Conservation (phyloP, 2,113 vertebrate genomes). For the Epinephelus cyanopodus region DNA sequence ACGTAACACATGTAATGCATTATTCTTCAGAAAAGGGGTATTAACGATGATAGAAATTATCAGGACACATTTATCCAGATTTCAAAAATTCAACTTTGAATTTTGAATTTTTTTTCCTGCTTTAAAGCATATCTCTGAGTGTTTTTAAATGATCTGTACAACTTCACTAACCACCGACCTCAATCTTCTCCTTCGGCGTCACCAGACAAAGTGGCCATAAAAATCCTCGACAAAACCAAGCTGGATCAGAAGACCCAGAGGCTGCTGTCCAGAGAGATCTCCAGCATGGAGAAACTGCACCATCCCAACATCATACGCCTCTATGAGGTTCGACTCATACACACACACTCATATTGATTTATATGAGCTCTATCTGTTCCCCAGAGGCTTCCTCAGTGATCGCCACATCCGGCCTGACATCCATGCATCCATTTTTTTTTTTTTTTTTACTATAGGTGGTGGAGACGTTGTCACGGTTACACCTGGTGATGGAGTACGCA, state of each 20-base stretch:
- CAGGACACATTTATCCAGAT: too few species aligned
- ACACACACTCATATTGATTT: neutral
- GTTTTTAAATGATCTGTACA: neutral
- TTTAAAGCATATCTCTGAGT: neutral
- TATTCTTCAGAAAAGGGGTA: neutral
- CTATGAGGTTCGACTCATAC: slow-evolving; percentile 86
- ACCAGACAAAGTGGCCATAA: slow-evolving; percentile 98
- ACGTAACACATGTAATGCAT: neutral
- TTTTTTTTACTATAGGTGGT: slow-evolving; percentile 84
- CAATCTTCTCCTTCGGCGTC: slow-evolving; percentile 1
- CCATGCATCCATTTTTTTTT: neutral
- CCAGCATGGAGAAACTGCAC: slow-evolving; percentile 97
- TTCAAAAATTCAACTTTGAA: neutral
- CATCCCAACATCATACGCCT: slow-evolving; percentile 97
- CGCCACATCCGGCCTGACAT: neutral
- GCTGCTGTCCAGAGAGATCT: slow-evolving; percentile 95
- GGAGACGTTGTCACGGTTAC: slow-evolving; percentile 94
- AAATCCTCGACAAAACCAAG: slow-evolving; percentile 98
- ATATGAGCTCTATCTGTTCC: neutral
- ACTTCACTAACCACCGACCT: neutral
- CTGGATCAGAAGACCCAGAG: slow-evolving; percentile 95
- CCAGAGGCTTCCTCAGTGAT: neutral
- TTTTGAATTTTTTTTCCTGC: neutral
- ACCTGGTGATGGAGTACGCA: slow-evolving; percentile 97
- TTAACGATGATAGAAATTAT: neutral